Base-by-base conservation (phyloP, 2,113 vertebrate species). In the Thalassarche chlororhynchos region DNA sequence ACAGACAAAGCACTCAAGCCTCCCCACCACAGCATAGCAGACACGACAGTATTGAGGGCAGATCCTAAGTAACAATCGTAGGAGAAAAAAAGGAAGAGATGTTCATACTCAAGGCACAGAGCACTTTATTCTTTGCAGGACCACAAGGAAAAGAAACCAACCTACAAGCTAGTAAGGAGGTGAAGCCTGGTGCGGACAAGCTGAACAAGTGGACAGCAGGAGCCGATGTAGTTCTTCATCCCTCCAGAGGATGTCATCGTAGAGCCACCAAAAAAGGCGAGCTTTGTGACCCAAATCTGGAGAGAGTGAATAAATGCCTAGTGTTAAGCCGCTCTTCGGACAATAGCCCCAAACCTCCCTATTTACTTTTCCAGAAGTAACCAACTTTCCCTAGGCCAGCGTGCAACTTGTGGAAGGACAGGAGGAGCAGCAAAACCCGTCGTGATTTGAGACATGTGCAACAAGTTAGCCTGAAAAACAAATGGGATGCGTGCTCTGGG, bases 231-330 rank as follows among this genome's bases (percentile, higher is more conserved):
- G 21, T 98, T 97, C 88, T 70, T 38, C 76, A 47, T 95, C 55
- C 64, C 82, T 92, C 79, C 98, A 96, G 97, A 89, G 94, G 95
- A 98, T 97, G 98, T 97, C 98, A 97, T 5, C 55, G 28, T 69
- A 87, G 93, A 98, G 96, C 95, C 91, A 83, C 86, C 64, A 12
- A 96, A 97, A 81, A 11, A 68, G 58, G 49, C 79, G 14, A 72
- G 65, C 49, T 69, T 40, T 55, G 70, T 83, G 72, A 77, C 86
- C 84, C 87, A 84, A 89, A 89, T 93, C 76, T 17, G 58, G 52
- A 62, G 32, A 19, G 21, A 6, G 32, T 7, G 36, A 82, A 49
- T 49, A 3, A 34, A 64, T 6, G 34, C 25, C 17, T 36, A 3
- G 3, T 2, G 61, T 49, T 77, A 49, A n/a, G 69, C 44, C 2